Percentiles rank a stretch among this genome's conserved stretches.
Conservation (phyloP, 2,113 vertebrate genomes). For the Baryphthengus martii region DNA sequence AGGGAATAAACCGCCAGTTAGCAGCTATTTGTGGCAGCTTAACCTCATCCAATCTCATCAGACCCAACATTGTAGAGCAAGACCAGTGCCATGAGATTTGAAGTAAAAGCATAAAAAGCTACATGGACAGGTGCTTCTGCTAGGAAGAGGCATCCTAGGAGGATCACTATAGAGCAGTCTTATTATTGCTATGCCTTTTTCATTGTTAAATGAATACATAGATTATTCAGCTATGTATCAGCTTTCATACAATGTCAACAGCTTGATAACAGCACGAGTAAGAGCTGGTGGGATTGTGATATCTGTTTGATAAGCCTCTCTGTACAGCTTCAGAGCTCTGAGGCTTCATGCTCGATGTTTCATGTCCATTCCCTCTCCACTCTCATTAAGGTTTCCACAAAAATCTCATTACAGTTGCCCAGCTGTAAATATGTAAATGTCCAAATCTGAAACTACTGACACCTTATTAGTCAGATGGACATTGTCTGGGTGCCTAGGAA, state of each 20-base stretch:
- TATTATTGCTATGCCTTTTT: not conserved
- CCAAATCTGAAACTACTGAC: not conserved
- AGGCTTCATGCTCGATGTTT: not conserved
- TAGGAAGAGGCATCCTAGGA: not conserved
- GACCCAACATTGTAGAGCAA: not conserved
- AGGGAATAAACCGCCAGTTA: slow-evolving; percentile 42
- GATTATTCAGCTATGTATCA: not conserved
- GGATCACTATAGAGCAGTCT: not conserved
- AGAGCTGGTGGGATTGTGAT: not conserved
- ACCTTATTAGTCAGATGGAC: not conserved
- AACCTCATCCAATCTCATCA: slow-evolving; percentile 32
- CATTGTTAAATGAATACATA: not conserved
- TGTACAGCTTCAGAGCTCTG: not conserved
- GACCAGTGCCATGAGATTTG: not conserved
- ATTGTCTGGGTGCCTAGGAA: not conserved
- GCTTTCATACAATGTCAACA: not conserved
- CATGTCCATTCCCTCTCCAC: not conserved
- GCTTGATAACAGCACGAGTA: not conserved
- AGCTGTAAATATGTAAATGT: not conserved
- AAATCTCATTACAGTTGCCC: not conserved
- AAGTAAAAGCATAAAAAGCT: not conserved
- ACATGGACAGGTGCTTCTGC: not conserved
- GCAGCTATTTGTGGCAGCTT: slow-evolving; percentile 31
- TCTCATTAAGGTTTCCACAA: not conserved
- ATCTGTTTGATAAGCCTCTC: not conserved